Evolutionary conservation across 2,113 vertebrate genomes (phyloP).

Genomic region (Chauna torquata): DNA sequence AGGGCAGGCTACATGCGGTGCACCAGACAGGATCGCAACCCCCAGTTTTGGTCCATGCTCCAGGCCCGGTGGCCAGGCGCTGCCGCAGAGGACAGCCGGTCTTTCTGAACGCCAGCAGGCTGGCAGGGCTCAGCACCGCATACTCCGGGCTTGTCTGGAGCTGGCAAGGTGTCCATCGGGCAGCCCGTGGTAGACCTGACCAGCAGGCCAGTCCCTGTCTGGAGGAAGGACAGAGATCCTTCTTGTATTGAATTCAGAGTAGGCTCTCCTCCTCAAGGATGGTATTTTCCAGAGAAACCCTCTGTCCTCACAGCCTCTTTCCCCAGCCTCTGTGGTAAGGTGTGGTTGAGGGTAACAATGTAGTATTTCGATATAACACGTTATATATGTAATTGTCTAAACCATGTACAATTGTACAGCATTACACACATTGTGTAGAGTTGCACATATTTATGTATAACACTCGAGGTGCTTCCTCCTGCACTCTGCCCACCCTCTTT

Average conservation of each 20-base stretch:
- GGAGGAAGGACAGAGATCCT: neutral
- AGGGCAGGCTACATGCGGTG: neutral
- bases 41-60: accelerated
- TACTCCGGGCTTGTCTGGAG: neutral
- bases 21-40: neutral
- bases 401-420: neutral
- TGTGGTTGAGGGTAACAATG: neutral
- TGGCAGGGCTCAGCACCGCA: neutral
- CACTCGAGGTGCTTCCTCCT: neutral
- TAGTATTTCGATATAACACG: neutral
- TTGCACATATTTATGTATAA: neutral
- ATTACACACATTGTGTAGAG: neutral
- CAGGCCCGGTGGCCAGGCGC: accelerated
- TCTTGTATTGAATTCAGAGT: neutral
- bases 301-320: neutral
- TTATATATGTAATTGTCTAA: neutral
- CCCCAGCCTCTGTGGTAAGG: neutral
- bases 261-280: neutral
- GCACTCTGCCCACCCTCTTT: neutral
- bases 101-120: neutral
- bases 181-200: neutral
- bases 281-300: neutral
- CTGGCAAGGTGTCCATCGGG: neutral
- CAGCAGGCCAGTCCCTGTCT: neutral
- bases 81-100: accelerated